Base-by-base conservation (phyloP, 2,113 vertebrate species). In the Saccopteryx leptura region DNA sequence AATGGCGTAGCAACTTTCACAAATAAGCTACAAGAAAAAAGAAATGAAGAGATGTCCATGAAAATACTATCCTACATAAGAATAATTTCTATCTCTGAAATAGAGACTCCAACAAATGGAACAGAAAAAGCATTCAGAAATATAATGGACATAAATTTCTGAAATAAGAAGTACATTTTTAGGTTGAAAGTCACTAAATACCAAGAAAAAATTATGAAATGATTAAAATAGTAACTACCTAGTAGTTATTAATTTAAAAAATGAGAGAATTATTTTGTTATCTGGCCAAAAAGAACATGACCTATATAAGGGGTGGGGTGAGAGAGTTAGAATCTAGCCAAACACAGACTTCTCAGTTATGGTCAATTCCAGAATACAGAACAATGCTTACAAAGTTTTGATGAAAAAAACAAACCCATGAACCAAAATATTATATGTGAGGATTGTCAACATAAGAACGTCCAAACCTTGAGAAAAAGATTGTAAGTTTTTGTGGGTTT, bases 211-310 rank as follows among this genome's bases (percentile, higher is more conserved):
- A 48, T 9, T 85, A 66, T 48, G 46, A 80, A 92, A 72, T 89
- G 19, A 61, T 90, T 93, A 89, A 90, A 90, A 85, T 80, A 84
- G 58, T 39, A 39, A 80, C 10, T 50, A 15, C 23, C n/a, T 94
- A 54, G 7, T 72, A 68, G 39, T 85, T 74, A 46, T 39, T 85
- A 89, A 85, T n/a, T 84, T 96, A 26, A 81, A 39, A 85, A 76
- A 88, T 61, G 3, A 87, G 26, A 88, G 39, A 79, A 80, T 85
- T 93, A 60, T 85, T 78, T 91, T 88, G 54, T 33, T 33, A 88
- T 78, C 12, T 78, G 76, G 26, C 54, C 9, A 48, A 68, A 72
- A 93, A 95, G 68, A 92, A 68, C 7, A 14, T 88, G 78, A 78
- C 28, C 48, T 78, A 12, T 33, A 26, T 26, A 63, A 83, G 66